These are phyloP conservation scores for Ptychodera flava DNA, from an alignment of 35 echinoderm and acorn worm genomes.

Conservation along the genomic window DNA sequence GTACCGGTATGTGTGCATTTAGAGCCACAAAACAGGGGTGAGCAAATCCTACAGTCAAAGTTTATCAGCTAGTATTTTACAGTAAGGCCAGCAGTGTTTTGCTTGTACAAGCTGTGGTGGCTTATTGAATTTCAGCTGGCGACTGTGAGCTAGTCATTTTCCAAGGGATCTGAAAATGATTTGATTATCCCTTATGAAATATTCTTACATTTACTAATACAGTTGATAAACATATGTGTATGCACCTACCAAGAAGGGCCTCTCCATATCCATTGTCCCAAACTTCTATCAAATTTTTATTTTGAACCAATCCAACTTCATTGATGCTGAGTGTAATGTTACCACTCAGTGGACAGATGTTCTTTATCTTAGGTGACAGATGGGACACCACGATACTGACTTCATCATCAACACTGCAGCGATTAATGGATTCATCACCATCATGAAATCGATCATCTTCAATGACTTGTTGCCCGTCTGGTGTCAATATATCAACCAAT, in stretches of 20 bases:
- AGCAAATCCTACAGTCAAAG: too few species aligned
- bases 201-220: too few species aligned
- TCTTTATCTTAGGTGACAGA: conserved; percentile 58
- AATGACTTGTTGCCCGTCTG: conserved; percentile 17
- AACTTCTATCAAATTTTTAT: conserved; percentile 76
- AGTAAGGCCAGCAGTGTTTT: too few species aligned
- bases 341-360: conserved; percentile 40
- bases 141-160: too few species aligned
- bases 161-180: too few species aligned
- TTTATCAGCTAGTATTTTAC: too few species aligned
- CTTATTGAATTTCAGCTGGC: too few species aligned
- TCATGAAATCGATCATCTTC: not conserved
- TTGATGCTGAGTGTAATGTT: conserved; percentile 67
- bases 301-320: conserved; percentile 52
- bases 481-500: conserved; percentile 41
- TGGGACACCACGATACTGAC: conserved; percentile 24
- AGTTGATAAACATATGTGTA: too few species aligned
- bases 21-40: too few species aligned
- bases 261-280: conserved; percentile 78
- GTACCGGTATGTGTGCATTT: too few species aligned
- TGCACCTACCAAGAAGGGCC: conserved; percentile 59
- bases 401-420: conserved; percentile 31
- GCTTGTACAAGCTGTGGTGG: too few species aligned
- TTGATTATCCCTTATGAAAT: too few species aligned
- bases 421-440: conserved; percentile 65